phyloP scores from a whole-genome alignment of 2,113 vertebrate genomes.

The Urocolius indicus region DNA sequence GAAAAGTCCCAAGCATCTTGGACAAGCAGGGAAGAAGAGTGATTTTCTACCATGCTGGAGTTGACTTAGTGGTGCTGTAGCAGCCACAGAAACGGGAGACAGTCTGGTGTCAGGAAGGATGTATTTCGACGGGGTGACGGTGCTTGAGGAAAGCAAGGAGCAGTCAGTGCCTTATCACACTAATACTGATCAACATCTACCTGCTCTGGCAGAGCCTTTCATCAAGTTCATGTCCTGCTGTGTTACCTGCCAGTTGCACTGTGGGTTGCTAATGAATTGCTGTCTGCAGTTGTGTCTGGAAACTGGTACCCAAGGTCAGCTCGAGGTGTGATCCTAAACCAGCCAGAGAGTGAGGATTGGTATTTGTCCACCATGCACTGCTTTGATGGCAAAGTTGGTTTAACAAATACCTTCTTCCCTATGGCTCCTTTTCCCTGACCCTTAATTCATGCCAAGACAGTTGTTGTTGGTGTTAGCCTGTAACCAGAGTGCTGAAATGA shows the following conservation, averaged over 20 bases:
- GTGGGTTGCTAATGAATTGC: background rate
- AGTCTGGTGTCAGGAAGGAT: background rate
- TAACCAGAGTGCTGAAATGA: fast-evolving
- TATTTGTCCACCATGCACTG: fast-evolving
- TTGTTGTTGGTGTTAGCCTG: background rate
- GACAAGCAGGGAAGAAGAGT: background rate
- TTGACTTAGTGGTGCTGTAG: background rate
- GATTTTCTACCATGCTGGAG: background rate
- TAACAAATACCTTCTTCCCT: background rate
- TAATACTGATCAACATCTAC: background rate
- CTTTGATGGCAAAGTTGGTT: background rate
- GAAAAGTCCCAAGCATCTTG: background rate
- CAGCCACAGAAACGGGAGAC: background rate
- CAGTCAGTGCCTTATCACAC: fast-evolving
- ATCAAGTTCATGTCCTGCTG: background rate
- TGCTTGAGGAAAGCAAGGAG: background rate
- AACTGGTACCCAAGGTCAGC: fast-evolving
- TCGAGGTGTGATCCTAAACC: background rate
- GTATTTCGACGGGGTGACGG: background rate
- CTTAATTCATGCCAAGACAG: background rate
- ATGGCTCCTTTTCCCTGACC: background rate
- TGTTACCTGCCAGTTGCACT: background rate
- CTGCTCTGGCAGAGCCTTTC: background rate
- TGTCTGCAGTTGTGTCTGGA: background rate
- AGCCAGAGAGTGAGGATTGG: background rate